Percentiles rank a stretch among this genome's conserved stretches.
phyloP scores from a whole-genome alignment of 35 echinoderm and acorn worm genomes.

The Hemicentrotus pulcherrimus region DNA sequence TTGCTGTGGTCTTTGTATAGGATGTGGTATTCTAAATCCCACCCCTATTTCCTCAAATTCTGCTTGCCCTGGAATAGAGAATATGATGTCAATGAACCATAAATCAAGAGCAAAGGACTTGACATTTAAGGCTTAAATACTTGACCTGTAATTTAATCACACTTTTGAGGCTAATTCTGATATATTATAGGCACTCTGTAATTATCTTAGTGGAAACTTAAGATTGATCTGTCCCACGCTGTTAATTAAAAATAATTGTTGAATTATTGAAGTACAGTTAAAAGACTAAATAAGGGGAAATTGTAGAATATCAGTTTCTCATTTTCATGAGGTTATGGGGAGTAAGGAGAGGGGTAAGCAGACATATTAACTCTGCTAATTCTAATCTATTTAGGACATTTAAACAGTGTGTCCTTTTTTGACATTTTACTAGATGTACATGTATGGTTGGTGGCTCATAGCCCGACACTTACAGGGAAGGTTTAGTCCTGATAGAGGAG shows the following conservation, averaged over 20 bases:
- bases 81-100: background rate
- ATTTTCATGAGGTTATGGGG: background rate
- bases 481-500: too few species aligned
- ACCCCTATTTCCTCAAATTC: background rate
- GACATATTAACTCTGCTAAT: background rate
- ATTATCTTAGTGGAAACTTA: background rate
- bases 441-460: background rate
- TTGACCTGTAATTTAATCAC: background rate
- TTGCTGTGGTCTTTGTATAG: background rate
- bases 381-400: background rate
- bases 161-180: background rate
- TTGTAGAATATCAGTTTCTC: background rate
- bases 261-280: background rate
- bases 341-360: background rate
- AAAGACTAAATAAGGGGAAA: background rate
- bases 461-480: background rate
- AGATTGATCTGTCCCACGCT: background rate
- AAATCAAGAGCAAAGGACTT: background rate
- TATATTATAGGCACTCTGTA: background rate
- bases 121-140: background rate
- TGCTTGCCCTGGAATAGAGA: background rate
- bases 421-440: background rate
- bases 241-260: background rate
- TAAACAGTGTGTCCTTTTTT: background rate
- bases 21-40: background rate